Percentiles rank a stretch among this genome's conserved stretches.
Conservation (phyloP, 2,888 invertebrate genomes). For the Miltochrista miniata region DNA sequence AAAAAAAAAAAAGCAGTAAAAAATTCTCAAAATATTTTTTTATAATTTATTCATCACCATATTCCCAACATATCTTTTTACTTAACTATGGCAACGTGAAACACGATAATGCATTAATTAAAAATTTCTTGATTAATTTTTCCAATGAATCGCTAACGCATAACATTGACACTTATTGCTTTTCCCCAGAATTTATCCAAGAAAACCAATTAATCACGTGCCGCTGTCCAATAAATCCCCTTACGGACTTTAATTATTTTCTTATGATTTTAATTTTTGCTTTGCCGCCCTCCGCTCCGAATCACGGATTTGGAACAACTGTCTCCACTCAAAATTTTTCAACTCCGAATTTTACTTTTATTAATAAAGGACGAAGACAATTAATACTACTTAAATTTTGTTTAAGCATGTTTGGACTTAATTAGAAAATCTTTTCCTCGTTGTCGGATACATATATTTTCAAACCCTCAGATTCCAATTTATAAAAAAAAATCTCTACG, state of each 20-base stretch:
- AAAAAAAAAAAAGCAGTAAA: too few species aligned
- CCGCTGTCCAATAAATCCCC: slow-evolving; percentile 81
- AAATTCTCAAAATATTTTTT: too few species aligned
- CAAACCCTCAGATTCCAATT: background rate
- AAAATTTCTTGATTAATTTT: slow-evolving; percentile 66
- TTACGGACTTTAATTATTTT: slow-evolving; percentile 83
- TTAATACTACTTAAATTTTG: slow-evolving; percentile 84
- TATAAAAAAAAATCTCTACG: too few species aligned
- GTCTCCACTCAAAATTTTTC: slow-evolving; percentile 72
- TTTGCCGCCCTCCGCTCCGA: slow-evolving; percentile 42
- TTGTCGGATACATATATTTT: slow-evolving; percentile 11
- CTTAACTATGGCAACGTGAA: slow-evolving; percentile 4
- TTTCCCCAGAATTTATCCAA: slow-evolving; percentile 63
- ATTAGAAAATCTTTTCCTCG: slow-evolving; percentile 61
- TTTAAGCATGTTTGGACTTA: slow-evolving; percentile 74
- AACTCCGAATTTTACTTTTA: slow-evolving; percentile 68
- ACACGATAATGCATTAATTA: slow-evolving; percentile 51
- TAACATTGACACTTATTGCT: slow-evolving; percentile 83
- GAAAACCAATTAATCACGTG: slow-evolving; percentile 82
- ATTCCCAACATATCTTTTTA: background rate
- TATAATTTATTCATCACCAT: too few species aligned
- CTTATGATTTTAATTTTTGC: slow-evolving; percentile 83
- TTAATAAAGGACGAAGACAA: slow-evolving; percentile 80
- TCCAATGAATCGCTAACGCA: slow-evolving; percentile 62
- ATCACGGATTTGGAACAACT: slow-evolving; percentile 58